Percentiles rank a stretch among this genome's conserved stretches.
phyloP scores from a whole-genome alignment of 2,888 invertebrate species.

The Nymphalis urticae region DNA sequence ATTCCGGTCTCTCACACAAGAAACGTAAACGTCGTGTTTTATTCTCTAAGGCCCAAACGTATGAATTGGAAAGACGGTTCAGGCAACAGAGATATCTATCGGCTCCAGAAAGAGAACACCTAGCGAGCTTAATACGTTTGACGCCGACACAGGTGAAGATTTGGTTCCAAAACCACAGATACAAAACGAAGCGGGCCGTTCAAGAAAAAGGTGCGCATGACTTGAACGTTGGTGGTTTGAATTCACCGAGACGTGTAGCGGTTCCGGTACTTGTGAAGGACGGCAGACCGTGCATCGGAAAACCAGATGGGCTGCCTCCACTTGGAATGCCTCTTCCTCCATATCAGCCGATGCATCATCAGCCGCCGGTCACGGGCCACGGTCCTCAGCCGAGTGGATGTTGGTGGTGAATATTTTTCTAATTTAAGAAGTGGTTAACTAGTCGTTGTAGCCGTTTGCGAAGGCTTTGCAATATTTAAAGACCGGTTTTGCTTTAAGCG shows the following conservation, averaged over 20 bases:
- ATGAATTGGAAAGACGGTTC: conserved; percentile 96
- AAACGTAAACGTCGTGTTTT: conserved; percentile 97
- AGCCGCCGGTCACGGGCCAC: conserved; percentile 64
- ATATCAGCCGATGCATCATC: conserved; percentile 73
- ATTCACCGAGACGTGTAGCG: conserved; percentile 94
- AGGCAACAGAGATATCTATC: conserved; percentile 97
- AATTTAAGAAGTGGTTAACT: conserved; percentile 49
- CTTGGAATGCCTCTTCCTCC: conserved; percentile 77
- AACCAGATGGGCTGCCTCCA: conserved; percentile 77
- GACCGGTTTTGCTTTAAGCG: conserved; percentile 17
- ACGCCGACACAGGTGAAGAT: conserved; percentile 99
- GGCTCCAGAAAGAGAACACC: conserved; percentile 97
- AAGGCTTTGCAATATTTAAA: conserved; percentile 40
- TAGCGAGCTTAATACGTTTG: conserved; percentile 95
- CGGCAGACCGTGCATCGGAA: conserved; percentile 92
- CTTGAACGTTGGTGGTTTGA: conserved; percentile 84
- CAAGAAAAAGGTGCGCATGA: conserved; percentile 93
- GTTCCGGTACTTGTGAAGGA: conserved; percentile 97
- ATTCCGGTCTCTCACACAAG: conserved; percentile 84
- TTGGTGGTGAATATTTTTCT: conserved; percentile 76
- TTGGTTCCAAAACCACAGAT: conserved; percentile 99
- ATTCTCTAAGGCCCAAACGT: conserved; percentile 98
- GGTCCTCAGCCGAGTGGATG: conserved; percentile 70
- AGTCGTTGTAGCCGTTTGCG: conserved; percentile 54
- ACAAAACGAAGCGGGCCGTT: conserved; percentile 98